Percentiles rank a stretch among this genome's conserved stretches.
These are phyloP conservation scores for Megalops atlanticus DNA, from an alignment of 2,113 vertebrate genomes.

Conservation along the genomic window DNA sequence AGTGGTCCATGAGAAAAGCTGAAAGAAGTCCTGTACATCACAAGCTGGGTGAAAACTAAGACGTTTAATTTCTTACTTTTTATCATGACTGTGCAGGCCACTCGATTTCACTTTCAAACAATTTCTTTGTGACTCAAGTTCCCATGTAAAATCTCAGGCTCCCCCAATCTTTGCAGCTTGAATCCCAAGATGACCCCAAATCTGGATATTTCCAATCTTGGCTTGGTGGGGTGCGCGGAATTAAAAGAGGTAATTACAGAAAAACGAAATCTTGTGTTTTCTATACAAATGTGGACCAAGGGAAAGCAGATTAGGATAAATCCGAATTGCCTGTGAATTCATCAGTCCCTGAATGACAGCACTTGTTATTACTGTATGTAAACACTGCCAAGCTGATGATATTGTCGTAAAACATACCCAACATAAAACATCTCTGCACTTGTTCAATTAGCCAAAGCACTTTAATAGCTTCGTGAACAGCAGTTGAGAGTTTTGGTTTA, in stretches of 20 bases:
- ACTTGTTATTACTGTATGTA: slow-evolving; percentile 79
- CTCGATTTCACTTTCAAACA: slow-evolving; percentile 51
- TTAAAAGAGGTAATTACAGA: slow-evolving; percentile 77
- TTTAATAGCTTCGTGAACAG: slow-evolving; percentile 56
- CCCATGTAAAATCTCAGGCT: slow-evolving; percentile 56
- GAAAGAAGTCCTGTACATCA: slow-evolving; percentile 39
- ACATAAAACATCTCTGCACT: slow-evolving; percentile 72
- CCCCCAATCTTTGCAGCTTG: slow-evolving; percentile 63
- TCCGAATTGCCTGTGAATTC: slow-evolving; percentile 69
- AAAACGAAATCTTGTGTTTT: slow-evolving; percentile 76
- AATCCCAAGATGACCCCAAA: slow-evolving; percentile 69
- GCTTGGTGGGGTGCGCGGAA: slow-evolving; percentile 68
- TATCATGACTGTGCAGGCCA: slow-evolving; percentile 69
- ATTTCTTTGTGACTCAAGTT: slow-evolving; percentile 59
- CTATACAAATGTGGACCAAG: slow-evolving; percentile 59
- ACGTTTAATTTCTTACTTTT: slow-evolving; percentile 71
- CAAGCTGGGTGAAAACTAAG: slow-evolving; percentile 55
- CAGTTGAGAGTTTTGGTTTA: slow-evolving; percentile 46
- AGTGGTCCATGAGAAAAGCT: slow-evolving; percentile 37
- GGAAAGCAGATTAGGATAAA: slow-evolving; percentile 72
- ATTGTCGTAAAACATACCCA: slow-evolving; percentile 74
- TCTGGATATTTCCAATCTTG: slow-evolving; percentile 71
- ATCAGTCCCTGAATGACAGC: slow-evolving; percentile 70
- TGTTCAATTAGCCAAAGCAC: slow-evolving; percentile 72
- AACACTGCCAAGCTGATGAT: slow-evolving; percentile 76